Base-by-base conservation (phyloP, 1,140 invertebrate genomes). In the Proales similis region DNA sequence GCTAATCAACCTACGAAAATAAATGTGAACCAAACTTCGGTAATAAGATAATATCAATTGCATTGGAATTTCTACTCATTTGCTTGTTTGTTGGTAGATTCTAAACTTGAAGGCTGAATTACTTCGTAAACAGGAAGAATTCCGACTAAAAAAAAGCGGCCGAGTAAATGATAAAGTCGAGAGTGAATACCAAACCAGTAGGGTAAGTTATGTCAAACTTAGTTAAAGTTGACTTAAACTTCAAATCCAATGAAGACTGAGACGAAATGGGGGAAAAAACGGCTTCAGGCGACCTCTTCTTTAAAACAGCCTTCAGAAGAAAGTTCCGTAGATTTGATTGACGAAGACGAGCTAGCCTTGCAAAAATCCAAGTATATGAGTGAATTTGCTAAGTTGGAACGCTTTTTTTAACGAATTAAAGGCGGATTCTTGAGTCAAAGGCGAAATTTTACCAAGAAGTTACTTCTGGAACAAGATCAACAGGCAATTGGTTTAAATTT, bases 371-470 rank as follows among this genome's bases (percentile, higher is more conserved):
- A 36, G n/a, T n/a, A n/a, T n/a, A n/a, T n/a, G n/a, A n/a, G n/a
- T n/a, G n/a, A n/a, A n/a, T 9, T 36, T 36, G 9, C 14, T 9
- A 14, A 36, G 33, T 36, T 36, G 33, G 9, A 36, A 36, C 9
- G 33, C 14, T 36, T 9, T 9, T 36, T 36, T 36, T 9, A 36
- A 36, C 9, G 14, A 9, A 9, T 36, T 14, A 30, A 5, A 57
- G 51, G 45, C 39, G 45, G 32, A 39, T 42, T n/a, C 22, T 57
- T n/a, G 51, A 57, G 32, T 42, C 51, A 24, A 57, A 57, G 20
- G 51, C 51, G 3, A 57, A 57, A 14, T 57, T 42, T 42, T 57
- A 57, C 17, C 36, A 57, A 42, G 51, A 57, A 42, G 51, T 57
- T 12, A 27, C 45, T 4, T 42, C 24, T 42, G 51, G 51, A 26